phyloP scores from a whole-genome alignment of 2,888 invertebrate genomes.

The Gisinianus flammeolus region DNA sequence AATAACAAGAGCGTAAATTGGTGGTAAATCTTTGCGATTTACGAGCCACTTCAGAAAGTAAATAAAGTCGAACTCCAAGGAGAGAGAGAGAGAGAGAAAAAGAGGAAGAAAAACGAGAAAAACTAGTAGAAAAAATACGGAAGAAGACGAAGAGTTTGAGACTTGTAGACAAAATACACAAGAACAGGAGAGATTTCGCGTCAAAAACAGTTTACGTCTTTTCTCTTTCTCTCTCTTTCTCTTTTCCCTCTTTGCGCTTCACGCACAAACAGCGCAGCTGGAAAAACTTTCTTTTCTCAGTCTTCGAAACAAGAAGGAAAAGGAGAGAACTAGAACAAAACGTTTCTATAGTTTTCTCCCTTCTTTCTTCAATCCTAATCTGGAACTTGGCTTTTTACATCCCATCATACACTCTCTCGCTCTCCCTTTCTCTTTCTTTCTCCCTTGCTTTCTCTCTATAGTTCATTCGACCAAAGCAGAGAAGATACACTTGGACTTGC shows the following conservation, averaged over 20 bases:
- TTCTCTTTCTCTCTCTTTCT: not conserved
- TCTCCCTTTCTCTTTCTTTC: too few species aligned
- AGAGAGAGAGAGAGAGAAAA: too few species aligned
- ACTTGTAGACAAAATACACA: not conserved
- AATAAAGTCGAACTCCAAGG: constrained; percentile 17
- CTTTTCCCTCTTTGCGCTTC: constrained; percentile 2
- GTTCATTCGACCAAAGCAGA: too few species aligned
- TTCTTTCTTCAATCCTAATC: not conserved
- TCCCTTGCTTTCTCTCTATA: too few species aligned
- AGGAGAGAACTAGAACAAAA: not conserved
- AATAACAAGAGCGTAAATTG: constrained; percentile 35
- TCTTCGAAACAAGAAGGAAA: constrained; percentile 5
- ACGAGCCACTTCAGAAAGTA: constrained; percentile 35
- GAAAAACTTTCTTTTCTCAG: constrained; percentile 12
- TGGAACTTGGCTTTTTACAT: too few species aligned
- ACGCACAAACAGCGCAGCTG: constrained; percentile 16
- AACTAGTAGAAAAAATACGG: too few species aligned
- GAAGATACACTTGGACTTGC: too few species aligned
- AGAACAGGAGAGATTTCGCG: constrained; percentile 18
- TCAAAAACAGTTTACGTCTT: constrained; percentile 32
- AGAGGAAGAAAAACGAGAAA: too few species aligned
- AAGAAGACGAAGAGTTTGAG: constrained; percentile 16
- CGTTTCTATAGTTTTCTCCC: not conserved
- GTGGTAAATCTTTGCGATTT: constrained; percentile 29
- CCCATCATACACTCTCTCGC: too few species aligned